These are phyloP conservation scores for Flabesymbios commensalis DNA, from an alignment of 2,888 invertebrate genomes.

Conservation along the genomic window DNA sequence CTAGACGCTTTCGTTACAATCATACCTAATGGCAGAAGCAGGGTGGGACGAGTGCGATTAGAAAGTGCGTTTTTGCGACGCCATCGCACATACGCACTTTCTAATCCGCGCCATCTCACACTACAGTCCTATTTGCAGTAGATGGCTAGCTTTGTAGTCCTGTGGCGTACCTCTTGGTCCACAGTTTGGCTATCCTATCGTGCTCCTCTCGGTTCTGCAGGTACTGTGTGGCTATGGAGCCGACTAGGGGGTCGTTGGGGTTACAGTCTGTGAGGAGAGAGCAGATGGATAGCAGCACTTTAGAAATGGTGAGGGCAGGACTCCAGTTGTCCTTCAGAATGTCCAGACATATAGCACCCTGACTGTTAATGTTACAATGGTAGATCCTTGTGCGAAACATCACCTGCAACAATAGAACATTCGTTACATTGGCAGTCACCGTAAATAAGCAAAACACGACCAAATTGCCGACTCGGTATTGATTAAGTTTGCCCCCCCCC, in stretches of 20 bases:
- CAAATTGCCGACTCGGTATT: too few relatives aligned
- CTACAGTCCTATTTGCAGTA: too few relatives aligned
- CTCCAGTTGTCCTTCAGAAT: slow-evolving; percentile 99
- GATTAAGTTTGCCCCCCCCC: too few relatives aligned
- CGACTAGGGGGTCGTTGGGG: slow-evolving; percentile 97
- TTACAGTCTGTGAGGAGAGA: slow-evolving; percentile 97
- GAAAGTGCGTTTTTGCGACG: too few relatives aligned
- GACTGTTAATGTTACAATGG: slow-evolving; percentile 99
- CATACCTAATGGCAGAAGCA: too few relatives aligned
- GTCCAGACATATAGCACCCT: slow-evolving; percentile 97
- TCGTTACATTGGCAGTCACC: too few relatives aligned
- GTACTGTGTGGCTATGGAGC: slow-evolving; percentile 97
- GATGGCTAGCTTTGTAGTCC: background rate
- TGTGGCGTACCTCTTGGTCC: slow-evolving; percentile 97
- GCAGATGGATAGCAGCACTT: slow-evolving; percentile 93
- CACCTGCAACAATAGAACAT: slow-evolving; percentile 61
- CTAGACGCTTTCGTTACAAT: too few relatives aligned
- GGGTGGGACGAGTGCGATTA: too few relatives aligned
- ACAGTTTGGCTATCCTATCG: slow-evolving; percentile 95
- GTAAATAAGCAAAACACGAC: too few relatives aligned
- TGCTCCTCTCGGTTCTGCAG: slow-evolving; percentile 96
- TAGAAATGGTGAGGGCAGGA: slow-evolving; percentile 96
- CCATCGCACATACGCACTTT: too few relatives aligned
- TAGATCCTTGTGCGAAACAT: slow-evolving; percentile 95
- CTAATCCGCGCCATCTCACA: too few relatives aligned